Evolutionary conservation across 1,140 invertebrate species (phyloP), one percentile per base, ranked within the genome.

Genomic region (Mamestra configurata): DNA sequence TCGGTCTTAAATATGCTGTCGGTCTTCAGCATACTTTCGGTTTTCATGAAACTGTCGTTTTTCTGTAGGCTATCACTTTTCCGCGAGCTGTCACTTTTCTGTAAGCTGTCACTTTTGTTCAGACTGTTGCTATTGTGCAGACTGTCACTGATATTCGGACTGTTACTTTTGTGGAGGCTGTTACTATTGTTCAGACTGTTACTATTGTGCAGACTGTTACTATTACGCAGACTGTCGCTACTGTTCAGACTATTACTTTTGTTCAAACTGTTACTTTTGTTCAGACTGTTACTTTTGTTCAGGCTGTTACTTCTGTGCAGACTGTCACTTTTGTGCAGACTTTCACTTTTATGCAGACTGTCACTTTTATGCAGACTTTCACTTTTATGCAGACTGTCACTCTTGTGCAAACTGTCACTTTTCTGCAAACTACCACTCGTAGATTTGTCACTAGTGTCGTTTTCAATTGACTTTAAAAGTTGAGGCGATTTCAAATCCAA

Each of bases 381-480:
- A 20, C 15, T 57, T 22, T 35, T 73, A 22, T 22, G 51, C 70
- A 79, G 51, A 24, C 61, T 77, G 3, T 77, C 53, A 77, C 35
- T 82, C 37, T 11, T 68, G 31, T 37, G 59, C 15, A 64, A 35
- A 6, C 59, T 70, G 49, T 51, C 27, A 24, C 24, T 35, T 8
- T 70, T 75, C 11, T 49, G 43, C 40, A 53, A 72, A 77, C 11
- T 68, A 57, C 82, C 82, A 72, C 79, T 86, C 49, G 57, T 83
- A 8, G 85, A 82, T 68, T 84, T 84, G 22, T 85, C 80, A 51
- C 61, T 84, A 18, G 43, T 27, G 68, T 86, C 82, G 31, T 79
- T 79, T 55, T 87, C 83, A 13, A 87, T 83, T 0, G 81, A 77
- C 53, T 83, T 82, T 53, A 79, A 68, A 43, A 82, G 24, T 81